Base-by-base conservation (phyloP, 2,888 invertebrate species). In the Polyploca ridens region DNA sequence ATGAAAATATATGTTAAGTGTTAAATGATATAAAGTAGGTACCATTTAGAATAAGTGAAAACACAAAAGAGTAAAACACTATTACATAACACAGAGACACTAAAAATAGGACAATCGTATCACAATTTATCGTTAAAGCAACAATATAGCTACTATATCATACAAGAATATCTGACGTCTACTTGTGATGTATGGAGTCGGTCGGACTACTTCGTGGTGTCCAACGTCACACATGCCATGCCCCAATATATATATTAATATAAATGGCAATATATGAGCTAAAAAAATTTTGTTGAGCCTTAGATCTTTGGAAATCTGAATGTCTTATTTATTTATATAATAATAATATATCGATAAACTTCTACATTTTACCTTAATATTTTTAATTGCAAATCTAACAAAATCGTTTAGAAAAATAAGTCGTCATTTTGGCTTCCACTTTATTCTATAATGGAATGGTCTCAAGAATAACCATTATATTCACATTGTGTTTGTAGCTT, bases 341-440 rank as follows among this genome's bases (percentile, higher is more conserved):
- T 79, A 79, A 82, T 79, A 79, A 82, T 88, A 91, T 90, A 91
- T 89, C 89, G 89, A 91, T 91, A 91, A 90, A 91, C 89, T 86
- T 85, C 90, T 93, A 93, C 86, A 81, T 81, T 86, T 89, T 87
- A 91, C 83, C 84, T 88, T 88, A 89, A 83, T 79, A 82, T 77
- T 84, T 85, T 88, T 82, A 89, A 86, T 90, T 89, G 93, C 91
- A 88, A 90, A 88, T 90, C 88, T 93, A 93, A 94, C 91, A 94
- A 93, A 93, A 93, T 83, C 74, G 84, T 89, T 91, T 94, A 93
- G 91, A 94, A 94, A 94, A 94, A 93, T 93, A 94, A 93, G 89
- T 93, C 90, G 87, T 91, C 88, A 90, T 91, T 92, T 93, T 93
- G 93, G 93, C 93, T 90, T 93, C 90, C 87, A 90, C 88, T 88